Conservation (phyloP, 2,113 vertebrate genomes). For the Peromyscus polionotus region DNA sequence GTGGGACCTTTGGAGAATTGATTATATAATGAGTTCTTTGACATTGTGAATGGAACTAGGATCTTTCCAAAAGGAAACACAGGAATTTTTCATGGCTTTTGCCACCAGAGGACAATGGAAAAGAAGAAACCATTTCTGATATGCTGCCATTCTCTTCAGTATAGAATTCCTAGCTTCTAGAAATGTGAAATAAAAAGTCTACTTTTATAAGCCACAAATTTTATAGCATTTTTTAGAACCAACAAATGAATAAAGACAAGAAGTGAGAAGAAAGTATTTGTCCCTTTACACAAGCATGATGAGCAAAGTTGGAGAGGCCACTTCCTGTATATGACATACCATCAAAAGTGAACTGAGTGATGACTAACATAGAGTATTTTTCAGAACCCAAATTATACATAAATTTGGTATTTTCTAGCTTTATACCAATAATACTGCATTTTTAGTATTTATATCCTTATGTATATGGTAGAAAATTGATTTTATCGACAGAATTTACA, state of each 20-base stretch:
- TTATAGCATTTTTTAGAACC: background rate
- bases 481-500: background rate
- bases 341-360: background rate
- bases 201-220: background rate
- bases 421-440: background rate
- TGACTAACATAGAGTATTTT: background rate
- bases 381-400: background rate
- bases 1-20: background rate
- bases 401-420: background rate
- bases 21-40: too few species aligned
- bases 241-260: background rate
- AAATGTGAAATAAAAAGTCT: background rate
- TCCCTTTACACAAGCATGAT: background rate
- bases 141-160: background rate
- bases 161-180: background rate
- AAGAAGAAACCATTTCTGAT: background rate
- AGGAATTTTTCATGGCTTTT: too few species aligned
- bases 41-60: background rate
- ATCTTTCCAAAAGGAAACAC: background rate
- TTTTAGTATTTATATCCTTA: background rate
- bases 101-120: background rate
- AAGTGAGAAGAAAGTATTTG: background rate
- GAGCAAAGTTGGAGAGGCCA: background rate
- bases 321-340: background rate
- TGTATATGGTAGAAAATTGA: background rate